These are phyloP conservation scores for Platycercus adscitus DNA, from an alignment of 2,113 vertebrate species.

Conservation along the genomic window DNA sequence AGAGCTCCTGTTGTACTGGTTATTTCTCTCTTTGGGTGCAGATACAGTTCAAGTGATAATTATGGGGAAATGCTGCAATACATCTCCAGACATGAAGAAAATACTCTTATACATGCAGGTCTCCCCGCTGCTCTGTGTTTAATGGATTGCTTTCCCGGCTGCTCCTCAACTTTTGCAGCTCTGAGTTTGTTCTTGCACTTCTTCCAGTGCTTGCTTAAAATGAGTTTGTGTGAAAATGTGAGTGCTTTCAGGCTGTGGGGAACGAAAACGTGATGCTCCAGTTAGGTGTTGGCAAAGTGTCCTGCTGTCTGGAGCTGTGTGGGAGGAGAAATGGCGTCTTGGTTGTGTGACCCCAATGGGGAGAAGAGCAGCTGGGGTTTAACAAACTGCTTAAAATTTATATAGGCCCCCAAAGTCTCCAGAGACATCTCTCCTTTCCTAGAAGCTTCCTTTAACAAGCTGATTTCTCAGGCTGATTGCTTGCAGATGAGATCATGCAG, in stretches of 20 bases:
- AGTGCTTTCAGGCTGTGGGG: not conserved
- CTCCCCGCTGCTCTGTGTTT: not conserved
- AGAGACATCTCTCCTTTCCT: conserved; percentile 66
- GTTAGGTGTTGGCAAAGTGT: conserved; percentile 28
- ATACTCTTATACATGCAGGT: not conserved
- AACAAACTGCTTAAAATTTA: conserved; percentile 59
- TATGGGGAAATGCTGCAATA: not conserved
- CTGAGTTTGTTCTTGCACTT: not conserved
- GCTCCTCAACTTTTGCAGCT: not conserved
- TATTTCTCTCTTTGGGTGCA: not conserved
- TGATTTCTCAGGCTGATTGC: conserved; percentile 74
- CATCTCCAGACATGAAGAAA: not conserved
- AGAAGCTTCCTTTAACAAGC: conserved; percentile 72
- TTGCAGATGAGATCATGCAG: conserved; percentile 73
- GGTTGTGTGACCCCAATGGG: conserved; percentile 35
- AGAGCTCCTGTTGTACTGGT: not conserved
- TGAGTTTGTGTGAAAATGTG: not conserved
- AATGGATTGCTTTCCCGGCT: not conserved
- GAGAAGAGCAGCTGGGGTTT: conserved; percentile 58
- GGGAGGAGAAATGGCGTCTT: conserved; percentile 37
- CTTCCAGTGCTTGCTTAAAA: not conserved
- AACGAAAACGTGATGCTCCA: not conserved
- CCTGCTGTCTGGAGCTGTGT: conserved; percentile 8
- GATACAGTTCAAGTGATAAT: not conserved
- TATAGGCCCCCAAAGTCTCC: conserved; percentile 55